These are phyloP conservation scores for Tinamus guttatus DNA, from an alignment of 2,113 vertebrate species.

Conservation along the genomic window DNA sequence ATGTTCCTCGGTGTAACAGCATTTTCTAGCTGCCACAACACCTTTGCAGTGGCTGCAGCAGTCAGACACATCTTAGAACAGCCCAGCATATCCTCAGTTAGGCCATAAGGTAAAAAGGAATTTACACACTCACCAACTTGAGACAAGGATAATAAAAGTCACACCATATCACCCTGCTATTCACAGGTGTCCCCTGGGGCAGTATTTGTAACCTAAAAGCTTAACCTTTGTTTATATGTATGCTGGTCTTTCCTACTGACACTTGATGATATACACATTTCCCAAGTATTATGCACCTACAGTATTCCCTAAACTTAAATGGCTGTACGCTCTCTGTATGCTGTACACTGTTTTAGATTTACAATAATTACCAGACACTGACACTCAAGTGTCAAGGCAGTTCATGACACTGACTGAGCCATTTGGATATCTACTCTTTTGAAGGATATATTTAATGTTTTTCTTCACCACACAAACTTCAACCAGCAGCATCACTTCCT, in stretches of 20 bases:
- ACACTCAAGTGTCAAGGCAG: not conserved
- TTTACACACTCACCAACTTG: not conserved
- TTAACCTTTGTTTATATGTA: not conserved
- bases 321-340: not conserved
- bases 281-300: not conserved
- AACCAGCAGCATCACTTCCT: not conserved
- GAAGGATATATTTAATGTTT: not conserved
- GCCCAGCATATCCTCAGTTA: not conserved
- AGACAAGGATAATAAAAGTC: not conserved
- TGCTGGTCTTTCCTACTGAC: not conserved
- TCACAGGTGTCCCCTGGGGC: not conserved
- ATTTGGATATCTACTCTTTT: not conserved
- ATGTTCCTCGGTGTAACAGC: not conserved
- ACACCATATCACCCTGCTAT: not conserved
- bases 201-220: not conserved
- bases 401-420: not conserved
- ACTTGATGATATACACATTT: not conserved
- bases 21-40: not conserved
- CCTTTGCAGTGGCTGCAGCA: not conserved
- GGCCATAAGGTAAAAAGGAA: not conserved
- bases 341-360: not conserved
- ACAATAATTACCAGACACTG: not conserved
- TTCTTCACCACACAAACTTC: not conserved
- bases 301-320: not conserved
- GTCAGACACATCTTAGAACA: not conserved